Base-by-base conservation (phyloP, 2,113 vertebrate genomes). In the Dasyornis broadbenti region DNA sequence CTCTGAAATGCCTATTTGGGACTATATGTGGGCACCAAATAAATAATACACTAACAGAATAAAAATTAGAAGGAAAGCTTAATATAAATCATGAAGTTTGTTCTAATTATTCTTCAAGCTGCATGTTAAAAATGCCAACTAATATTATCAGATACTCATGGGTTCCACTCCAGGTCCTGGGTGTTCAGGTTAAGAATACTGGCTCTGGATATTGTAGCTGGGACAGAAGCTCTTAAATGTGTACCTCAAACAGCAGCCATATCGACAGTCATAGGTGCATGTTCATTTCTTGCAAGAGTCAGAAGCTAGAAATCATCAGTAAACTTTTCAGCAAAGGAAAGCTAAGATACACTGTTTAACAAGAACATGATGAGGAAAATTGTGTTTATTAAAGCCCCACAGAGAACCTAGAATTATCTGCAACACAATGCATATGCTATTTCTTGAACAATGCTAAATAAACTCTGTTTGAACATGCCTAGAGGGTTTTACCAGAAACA, bases 241-340 rank as follows among this genome's bases (percentile, higher is more conserved):
- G 87, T 14, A 97, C 95, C 65, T 98, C 96, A 82, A 98, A 97
- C 14, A 98, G 80, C 21, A 98, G 89, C 37, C 77, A 35, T 97
- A 96, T 87, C 28, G 92, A 95, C 8, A 75, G 94, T 94, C 10
- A 97, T 11, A 47, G 96, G 86, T 24, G 97, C 26, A 5, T 57
- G 44, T 70, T 97, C 95, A 15, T 92, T 97, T 66, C 91, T 97
- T 90, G 86, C 94, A 80, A 98, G 71, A 33, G 93, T 97, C 92
- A 98, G 90, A 79, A 97, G 94, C 96, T 96, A 80, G 35, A 63
- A 50, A 37, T 22, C 7, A 89, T 37, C 20, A 57, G 26, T 19
- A 71, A 28, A 70, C 42, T 42, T 60, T 6, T 64, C 60, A 77
- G 14, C 21, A 60, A 24, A 72, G 31, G n/a, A n/a, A 68, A 89